Conservation (phyloP, 2,797 vertebrate species). For the Labroides dimidiatus region DNA sequence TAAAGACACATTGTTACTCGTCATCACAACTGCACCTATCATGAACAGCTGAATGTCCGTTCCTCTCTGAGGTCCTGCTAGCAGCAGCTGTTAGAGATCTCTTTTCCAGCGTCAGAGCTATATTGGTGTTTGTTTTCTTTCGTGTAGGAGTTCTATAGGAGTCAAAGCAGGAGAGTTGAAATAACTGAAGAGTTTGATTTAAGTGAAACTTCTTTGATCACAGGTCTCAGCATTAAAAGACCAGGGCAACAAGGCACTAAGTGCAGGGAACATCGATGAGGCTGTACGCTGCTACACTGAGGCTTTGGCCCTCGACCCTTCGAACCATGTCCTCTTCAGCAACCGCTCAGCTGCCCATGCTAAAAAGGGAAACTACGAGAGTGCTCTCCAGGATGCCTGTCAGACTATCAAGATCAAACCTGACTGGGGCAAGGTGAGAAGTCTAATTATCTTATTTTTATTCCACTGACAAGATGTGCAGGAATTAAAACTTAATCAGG, state of each 20-base stretch:
- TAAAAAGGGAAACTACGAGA: constrained; percentile 89
- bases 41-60: constrained; percentile 50
- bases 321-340: constrained; percentile 95
- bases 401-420: constrained; percentile 94
- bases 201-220: background rate
- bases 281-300: constrained; percentile 92
- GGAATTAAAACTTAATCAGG: background rate
- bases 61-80: constrained; percentile 12
- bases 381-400: constrained; percentile 91
- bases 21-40: constrained; percentile 13
- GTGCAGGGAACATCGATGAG: constrained; percentile 90
- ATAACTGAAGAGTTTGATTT: constrained; percentile 17
- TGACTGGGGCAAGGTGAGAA: constrained; percentile 95
- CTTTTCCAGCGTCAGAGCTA: constrained; percentile 1
- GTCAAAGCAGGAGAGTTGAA: background rate
- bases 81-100: constrained; percentile 31
- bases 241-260: constrained; percentile 94
- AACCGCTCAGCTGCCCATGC: constrained; percentile 89
- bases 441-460: constrained; percentile 39
- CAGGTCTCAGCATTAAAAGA: constrained; percentile 93
- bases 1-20: background rate
- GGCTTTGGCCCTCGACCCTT: constrained; percentile 90
- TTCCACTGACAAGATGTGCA: constrained; percentile 37
- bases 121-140: constrained; percentile 7
- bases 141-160: background rate